Conservation (phyloP, 2,113 vertebrate genomes). For the Gobius niger region DNA sequence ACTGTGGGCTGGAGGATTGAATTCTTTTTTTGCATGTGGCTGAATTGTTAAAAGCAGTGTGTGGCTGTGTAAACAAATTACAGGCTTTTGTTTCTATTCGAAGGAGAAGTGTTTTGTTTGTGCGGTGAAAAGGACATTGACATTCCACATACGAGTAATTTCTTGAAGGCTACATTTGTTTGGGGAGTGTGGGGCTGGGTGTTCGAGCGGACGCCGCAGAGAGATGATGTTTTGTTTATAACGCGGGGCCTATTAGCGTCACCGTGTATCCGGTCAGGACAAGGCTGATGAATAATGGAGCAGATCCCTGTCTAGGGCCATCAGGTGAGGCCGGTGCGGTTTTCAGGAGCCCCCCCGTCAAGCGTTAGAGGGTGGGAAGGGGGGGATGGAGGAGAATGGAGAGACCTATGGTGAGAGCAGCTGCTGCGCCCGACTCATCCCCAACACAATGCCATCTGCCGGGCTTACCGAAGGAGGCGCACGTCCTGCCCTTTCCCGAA, state of each 20-base stretch:
- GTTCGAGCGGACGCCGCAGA: neutral
- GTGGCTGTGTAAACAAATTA: neutral
- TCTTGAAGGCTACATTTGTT: conserved; percentile 7
- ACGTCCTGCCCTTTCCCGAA: conserved; percentile 1
- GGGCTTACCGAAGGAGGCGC: conserved; percentile 28
- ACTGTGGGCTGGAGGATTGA: neutral
- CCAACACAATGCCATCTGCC: conserved; percentile 61
- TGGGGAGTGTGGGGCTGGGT: neutral
- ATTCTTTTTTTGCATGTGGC: neutral
- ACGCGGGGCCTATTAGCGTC: conserved; percentile 33
- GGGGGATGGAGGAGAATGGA: conserved; percentile 43
- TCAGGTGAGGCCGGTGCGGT: conserved; percentile 61
- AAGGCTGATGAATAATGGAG: conserved; percentile 68
- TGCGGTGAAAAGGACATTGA: neutral
- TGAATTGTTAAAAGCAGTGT: neutral
- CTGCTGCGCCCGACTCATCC: conserved; percentile 55
- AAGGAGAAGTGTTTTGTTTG: neutral
- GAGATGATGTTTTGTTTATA: conserved; percentile 20
- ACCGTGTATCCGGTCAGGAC: conserved; percentile 29
- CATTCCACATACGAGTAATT: neutral
- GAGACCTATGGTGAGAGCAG: conserved; percentile 53
- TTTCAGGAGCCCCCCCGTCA: conserved; percentile 34
- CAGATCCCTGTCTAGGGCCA: conserved; percentile 57
- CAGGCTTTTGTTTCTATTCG: neutral
- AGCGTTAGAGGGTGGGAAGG: conserved; percentile 15